Percentiles rank a stretch among this genome's conserved stretches.
Conservation (phyloP, 2,797 vertebrate genomes). For the Clarias fuscus region DNA sequence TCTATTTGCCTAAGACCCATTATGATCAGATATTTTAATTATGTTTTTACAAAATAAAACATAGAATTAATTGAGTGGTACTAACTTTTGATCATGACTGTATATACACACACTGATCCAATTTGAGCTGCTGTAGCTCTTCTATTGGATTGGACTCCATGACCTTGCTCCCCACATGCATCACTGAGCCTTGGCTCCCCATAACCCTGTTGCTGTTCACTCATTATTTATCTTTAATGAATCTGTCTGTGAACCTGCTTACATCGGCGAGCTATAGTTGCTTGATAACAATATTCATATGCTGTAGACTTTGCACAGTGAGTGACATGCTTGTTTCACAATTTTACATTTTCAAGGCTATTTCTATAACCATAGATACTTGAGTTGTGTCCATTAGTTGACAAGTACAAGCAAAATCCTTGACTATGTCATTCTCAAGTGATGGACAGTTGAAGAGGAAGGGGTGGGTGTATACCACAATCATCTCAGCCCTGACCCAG, state of each 20-base stretch:
- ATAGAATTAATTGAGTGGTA: too few relatives aligned
- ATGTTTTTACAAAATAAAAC: too few relatives aligned
- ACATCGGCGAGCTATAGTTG: background rate
- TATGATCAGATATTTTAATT: too few relatives aligned
- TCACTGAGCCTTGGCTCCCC: too few relatives aligned
- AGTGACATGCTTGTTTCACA: background rate
- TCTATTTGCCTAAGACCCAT: too few relatives aligned
- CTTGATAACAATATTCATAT: background rate
- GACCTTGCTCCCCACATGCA: too few relatives aligned
- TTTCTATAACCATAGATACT: background rate
- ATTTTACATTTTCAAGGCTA: background rate
- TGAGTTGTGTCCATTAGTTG: background rate
- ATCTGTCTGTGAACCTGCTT: background rate
- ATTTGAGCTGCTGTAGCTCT: too few relatives aligned
- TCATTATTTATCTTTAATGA: too few relatives aligned
- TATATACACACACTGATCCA: too few relatives aligned
- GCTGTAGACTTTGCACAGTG: background rate
- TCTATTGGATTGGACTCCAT: too few relatives aligned
- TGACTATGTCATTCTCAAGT: background rate
- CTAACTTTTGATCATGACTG: too few relatives aligned
- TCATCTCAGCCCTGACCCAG: background rate
- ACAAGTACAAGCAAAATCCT: background rate
- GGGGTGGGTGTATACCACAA: background rate
- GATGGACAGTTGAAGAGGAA: background rate
- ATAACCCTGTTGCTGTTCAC: too few relatives aligned